Evolutionary conservation across 2,888 invertebrate species (phyloP), one percentile per base, ranked within the genome.

Genomic region (Macrosoma leucophasiata): DNA sequence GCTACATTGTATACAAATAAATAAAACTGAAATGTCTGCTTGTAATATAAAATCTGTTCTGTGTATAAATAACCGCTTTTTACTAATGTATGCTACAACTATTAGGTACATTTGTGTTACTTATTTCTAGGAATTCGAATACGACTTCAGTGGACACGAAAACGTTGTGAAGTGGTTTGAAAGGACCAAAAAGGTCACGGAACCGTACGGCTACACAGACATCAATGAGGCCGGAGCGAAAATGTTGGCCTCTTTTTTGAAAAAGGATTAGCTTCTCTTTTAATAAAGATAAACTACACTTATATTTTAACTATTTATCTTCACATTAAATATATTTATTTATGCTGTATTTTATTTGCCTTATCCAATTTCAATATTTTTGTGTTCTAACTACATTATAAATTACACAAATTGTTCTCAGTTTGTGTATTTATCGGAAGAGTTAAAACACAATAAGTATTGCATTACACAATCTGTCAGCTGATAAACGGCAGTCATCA

Each of bases 181-280:
- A 29, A 84, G 88, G 41, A 88, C 88, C 46, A 91, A 90, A 67
- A 86, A 85, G 10, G 85, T 82, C 10, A 66, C 92, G 58, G 86
- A 87, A 24, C 87, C 88, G 2, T 89, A 85, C 45, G 92, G 90
- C 1, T 93, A 91, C 55, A 86, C 89, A 28, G 91, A 90, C 44
- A 82, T 90, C 14, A 89, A 90, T 48, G 82, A 78, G 45, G 72
- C 69, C 7, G 90, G 89, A 5, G 89, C 88, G 9, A 64, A 86
- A 17, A 73, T 85, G 1, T 51, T 91, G 28, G 87, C 85, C 2
- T 77, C 79, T 12, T 70, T 86, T 50, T 61, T 88, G 37, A 87
- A 85, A 50, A 85, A 85, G 36, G 50, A 62, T 26, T 56, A 54
- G 55, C 23, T 23, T n/a, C n/a, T n/a, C n/a, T n/a, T n/a, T n/a